These are phyloP conservation scores for Hypercompe scribonia DNA, from an alignment of 2,888 invertebrate species.

Conservation along the genomic window DNA sequence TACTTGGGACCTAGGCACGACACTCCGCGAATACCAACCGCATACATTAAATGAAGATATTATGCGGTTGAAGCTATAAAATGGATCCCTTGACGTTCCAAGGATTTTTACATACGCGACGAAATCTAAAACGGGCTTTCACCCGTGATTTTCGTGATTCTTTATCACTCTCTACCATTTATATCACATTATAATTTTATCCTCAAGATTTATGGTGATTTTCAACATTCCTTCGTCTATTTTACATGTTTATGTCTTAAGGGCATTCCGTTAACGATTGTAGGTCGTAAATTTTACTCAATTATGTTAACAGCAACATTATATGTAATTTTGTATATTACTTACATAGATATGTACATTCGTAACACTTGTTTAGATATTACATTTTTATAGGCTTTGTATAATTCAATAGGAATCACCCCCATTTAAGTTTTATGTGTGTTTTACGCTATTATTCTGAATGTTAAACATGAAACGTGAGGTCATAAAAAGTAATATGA, in stretches of 20 bases:
- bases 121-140: constrained; percentile 64
- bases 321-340: constrained; percentile 51
- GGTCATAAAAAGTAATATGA: constrained; percentile 24
- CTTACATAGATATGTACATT: constrained; percentile 29
- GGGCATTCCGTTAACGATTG: constrained; percentile 41
- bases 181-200: constrained; percentile 67
- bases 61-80: constrained; percentile 78
- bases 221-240: constrained; percentile 56
- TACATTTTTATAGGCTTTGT: constrained; percentile 28
- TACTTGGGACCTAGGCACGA: constrained; percentile 34
- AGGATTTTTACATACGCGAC: constrained; percentile 70
- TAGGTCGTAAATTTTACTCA: constrained; percentile 55
- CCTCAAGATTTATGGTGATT: constrained; percentile 70
- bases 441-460: constrained; percentile 28
- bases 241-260: constrained; percentile 50
- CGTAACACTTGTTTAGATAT: constrained; percentile 36
- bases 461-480: constrained; percentile 19
- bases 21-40: constrained; percentile 36
- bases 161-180: constrained; percentile 72
- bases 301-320: constrained; percentile 60
- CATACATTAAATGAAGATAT: constrained; percentile 66
- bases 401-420: constrained; percentile 46
- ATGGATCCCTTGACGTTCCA: constrained; percentile 72
- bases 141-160: constrained; percentile 62
- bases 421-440: constrained; percentile 41